Conservation (phyloP, 2,113 vertebrate genomes). For the Carassius gibelio region DNA sequence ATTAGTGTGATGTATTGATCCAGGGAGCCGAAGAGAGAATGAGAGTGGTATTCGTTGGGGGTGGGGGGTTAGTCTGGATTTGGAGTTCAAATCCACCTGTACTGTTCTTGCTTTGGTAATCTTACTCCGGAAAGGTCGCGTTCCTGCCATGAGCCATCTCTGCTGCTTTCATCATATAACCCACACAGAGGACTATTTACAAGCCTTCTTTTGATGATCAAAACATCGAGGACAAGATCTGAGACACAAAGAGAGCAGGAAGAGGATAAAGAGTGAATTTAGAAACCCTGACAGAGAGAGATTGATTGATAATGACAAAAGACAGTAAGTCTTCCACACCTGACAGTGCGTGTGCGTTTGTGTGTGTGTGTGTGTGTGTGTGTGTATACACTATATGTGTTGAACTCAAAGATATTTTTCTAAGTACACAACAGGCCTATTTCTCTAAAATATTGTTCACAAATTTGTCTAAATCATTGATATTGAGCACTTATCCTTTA, state of each 20-base stretch:
- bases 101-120: slow-evolving; percentile 11
- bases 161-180: slow-evolving; percentile 48
- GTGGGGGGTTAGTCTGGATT: too few relatives aligned
- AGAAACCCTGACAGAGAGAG: not conserved
- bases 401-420: too few relatives aligned
- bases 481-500: too few relatives aligned
- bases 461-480: too few relatives aligned
- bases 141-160: slow-evolving; percentile 21
- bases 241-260: not conserved
- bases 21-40: slow-evolving; percentile 2
- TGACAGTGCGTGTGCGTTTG: not conserved
- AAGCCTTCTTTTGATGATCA: slow-evolving; percentile 47
- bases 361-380: too few relatives aligned
- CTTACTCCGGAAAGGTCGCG: slow-evolving; percentile 38
- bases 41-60: not conserved
- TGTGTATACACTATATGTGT: too few relatives aligned
- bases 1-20: slow-evolving; percentile 75
- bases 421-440: too few relatives aligned
- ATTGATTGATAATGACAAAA: slow-evolving; percentile 11
- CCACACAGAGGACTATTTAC: slow-evolving; percentile 47
- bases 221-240: slow-evolving; percentile 45
- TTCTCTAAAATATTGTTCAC: too few relatives aligned
- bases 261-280: slow-evolving; percentile 28
- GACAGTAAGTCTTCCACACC: not conserved
- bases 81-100: slow-evolving; percentile 13